These are phyloP conservation scores for Nymphalis polychloros DNA, from an alignment of 2,888 invertebrate species.

Conservation along the genomic window DNA sequence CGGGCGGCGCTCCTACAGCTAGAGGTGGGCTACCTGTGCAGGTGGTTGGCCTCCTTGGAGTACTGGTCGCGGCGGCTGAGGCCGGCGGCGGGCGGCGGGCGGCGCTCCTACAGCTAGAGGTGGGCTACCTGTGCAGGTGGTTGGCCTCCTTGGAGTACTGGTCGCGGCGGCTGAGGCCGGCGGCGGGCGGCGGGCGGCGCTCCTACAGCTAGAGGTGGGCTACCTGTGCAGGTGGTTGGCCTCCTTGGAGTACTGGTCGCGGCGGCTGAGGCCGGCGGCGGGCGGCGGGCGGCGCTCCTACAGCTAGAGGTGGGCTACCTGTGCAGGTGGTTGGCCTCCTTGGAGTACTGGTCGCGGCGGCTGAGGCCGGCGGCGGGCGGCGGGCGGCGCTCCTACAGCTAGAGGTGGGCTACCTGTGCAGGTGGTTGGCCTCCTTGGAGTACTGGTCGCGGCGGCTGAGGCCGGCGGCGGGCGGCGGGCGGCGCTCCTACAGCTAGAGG, in stretches of 20 bases:
- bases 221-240: constrained; percentile 94
- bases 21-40: no score
- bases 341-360: constrained; percentile 94
- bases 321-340: constrained; percentile 95
- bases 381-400: constrained; percentile 71
- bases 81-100: constrained; percentile 83
- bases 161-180: constrained; percentile 93
- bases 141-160: constrained; percentile 96
- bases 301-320: no score
- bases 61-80: constrained; percentile 95
- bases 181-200: constrained; percentile 77
- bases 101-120: no score
- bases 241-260: constrained; percentile 96
- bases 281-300: constrained; percentile 75
- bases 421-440: constrained; percentile 95
- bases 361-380: constrained; percentile 87
- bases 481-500: no score
- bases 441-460: constrained; percentile 95
- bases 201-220: no score
- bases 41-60: constrained; percentile 95
- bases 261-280: constrained; percentile 89
- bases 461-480: constrained; percentile 83
- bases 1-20: constrained; percentile 71
- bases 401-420: no score
- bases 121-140: no score